Percentiles rank a stretch among this genome's conserved stretches.
Evolutionary conservation across 2,797 vertebrate species (phyloP).

Genomic region (Poeciliopsis gracilis): DNA sequence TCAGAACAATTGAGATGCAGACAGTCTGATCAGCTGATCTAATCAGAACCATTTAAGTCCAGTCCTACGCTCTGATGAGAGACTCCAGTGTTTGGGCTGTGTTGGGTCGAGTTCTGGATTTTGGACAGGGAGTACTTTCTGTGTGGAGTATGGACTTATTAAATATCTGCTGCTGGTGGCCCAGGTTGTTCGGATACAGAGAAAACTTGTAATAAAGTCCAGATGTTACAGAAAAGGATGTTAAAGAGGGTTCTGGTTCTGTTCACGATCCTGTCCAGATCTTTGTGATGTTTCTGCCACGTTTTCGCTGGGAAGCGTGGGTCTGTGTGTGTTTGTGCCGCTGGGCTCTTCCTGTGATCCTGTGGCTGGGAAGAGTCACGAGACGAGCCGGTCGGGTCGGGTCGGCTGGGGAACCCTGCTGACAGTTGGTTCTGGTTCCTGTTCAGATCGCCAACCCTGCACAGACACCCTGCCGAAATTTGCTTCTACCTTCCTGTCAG

Average conservation of each 20-base stretch:
- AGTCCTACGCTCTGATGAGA: neutral
- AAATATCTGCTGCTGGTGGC: neutral
- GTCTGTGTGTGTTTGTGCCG: neutral
- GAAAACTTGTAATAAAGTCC: neutral
- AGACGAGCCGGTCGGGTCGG: conserved; percentile 10
- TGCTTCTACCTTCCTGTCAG: conserved; percentile 29
- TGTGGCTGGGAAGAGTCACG: neutral
- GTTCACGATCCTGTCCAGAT: neutral
- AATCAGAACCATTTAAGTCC: no score
- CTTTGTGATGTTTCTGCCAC: neutral
- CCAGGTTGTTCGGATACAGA: neutral
- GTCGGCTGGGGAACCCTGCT: conserved; percentile 42
- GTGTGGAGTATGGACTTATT: neutral
- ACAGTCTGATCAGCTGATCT: no score
- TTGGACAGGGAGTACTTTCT: neutral
- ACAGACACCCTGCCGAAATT: conserved; percentile 20
- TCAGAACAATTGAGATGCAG: no score
- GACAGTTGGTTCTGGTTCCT: conserved; percentile 40
- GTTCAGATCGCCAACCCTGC: conserved; percentile 45
- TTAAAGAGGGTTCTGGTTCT: neutral
- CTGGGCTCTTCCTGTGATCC: conserved; percentile 2
- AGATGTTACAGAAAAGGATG: neutral
- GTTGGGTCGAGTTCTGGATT: neutral
- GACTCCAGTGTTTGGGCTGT: neutral
- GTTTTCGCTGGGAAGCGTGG: neutral